These are phyloP conservation scores for Oxyruncus cristatus DNA, from an alignment of 2,113 vertebrate species.

Conservation along the genomic window DNA sequence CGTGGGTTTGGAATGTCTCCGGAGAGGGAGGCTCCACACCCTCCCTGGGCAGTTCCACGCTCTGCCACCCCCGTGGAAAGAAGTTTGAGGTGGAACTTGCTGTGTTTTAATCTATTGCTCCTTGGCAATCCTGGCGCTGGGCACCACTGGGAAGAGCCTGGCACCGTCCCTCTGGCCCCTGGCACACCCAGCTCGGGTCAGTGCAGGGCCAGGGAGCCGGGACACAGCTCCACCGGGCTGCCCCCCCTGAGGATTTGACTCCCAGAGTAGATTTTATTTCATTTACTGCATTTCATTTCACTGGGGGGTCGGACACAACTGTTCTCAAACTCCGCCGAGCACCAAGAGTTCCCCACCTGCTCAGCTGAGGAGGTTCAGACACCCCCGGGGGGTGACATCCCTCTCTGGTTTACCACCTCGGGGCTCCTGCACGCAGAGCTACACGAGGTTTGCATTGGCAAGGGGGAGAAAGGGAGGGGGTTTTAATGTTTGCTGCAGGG, in stretches of 20 bases:
- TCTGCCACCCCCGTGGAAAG: not conserved
- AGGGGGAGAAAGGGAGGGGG: not conserved
- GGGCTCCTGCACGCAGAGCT: not conserved
- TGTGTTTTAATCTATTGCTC: not conserved
- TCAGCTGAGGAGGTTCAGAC: not conserved
- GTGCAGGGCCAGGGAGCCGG: accelerated
- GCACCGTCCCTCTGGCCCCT: not conserved
- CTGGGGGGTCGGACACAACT: not conserved
- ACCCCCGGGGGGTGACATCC: not conserved
- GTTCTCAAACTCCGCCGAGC: not conserved
- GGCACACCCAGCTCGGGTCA: not conserved
- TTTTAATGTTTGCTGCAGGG: not conserved
- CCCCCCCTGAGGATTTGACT: not conserved
- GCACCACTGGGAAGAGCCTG: not conserved
- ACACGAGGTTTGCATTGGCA: accelerated
- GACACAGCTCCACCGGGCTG: not conserved
- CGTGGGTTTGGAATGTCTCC: not conserved
- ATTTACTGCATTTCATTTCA: not conserved
- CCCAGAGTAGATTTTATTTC: not conserved
- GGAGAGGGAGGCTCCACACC: not conserved
- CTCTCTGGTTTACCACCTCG: not conserved
- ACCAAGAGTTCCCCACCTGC: not conserved
- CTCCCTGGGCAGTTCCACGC: not conserved
- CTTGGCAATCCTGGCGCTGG: not conserved
- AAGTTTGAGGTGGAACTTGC: not conserved